Conservation (phyloP, 2,888 invertebrate species). For the Andrena dorsata region DNA sequence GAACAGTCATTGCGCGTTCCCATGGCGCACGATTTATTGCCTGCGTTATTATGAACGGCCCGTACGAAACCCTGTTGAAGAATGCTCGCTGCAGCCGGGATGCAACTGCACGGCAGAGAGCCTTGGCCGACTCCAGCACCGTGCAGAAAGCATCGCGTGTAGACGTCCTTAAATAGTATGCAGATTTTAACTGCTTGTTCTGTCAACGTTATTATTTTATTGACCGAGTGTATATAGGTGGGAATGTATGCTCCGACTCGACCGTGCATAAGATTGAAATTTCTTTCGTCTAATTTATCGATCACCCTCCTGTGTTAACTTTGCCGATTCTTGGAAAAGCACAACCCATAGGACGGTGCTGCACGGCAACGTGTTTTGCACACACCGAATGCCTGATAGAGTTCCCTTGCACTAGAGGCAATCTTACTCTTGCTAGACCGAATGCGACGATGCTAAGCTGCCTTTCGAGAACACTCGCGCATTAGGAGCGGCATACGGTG, state of each 20-base stretch:
- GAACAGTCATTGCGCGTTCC: conserved; percentile 70
- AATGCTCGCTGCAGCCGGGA: conserved; percentile 54
- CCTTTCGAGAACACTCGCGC: not conserved
- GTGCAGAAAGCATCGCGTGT: conserved; percentile 46
- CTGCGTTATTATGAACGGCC: conserved; percentile 66
- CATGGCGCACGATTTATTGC: conserved; percentile 68
- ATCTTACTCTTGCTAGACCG: not conserved
- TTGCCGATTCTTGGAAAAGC: conserved; percentile 34
- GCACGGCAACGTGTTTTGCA: not conserved
- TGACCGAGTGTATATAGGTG: conserved; percentile 45
- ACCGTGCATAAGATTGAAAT: not conserved
- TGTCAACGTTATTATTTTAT: conserved; percentile 62
- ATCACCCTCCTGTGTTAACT: conserved; percentile 1
- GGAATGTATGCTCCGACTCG: conserved; percentile 11
- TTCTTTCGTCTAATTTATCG: conserved; percentile 36
- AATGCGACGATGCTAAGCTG: not conserved
- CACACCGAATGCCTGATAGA: not conserved
- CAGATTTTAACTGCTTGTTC: conserved; percentile 59
- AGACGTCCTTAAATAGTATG: conserved; percentile 54
- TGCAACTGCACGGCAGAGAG: conserved; percentile 37
- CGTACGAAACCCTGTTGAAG: conserved; percentile 54
- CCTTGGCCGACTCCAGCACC: conserved; percentile 18
- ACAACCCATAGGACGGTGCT: not conserved
- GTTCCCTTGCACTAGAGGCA: not conserved
- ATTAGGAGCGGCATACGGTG: not conserved